phyloP scores from a whole-genome alignment of 2,888 invertebrate species.

The Drosophila colorata region DNA sequence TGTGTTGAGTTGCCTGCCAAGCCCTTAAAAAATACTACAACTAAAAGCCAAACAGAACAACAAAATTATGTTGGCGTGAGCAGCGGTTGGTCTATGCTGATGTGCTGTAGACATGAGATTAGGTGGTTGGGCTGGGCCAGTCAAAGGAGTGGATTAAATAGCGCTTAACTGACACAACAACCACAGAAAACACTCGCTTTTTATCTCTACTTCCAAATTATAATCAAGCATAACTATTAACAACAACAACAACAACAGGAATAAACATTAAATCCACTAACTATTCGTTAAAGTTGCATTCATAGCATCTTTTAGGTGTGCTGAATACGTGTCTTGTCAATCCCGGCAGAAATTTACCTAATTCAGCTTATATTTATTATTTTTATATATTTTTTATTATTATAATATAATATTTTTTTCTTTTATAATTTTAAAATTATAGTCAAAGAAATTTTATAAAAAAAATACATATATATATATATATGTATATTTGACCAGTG shows the following conservation, averaged over 20 bases:
- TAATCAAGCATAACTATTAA: not conserved
- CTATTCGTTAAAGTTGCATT: constrained; percentile 39
- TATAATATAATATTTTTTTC: no score
- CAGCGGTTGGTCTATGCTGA: constrained; percentile 51
- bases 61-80: constrained; percentile 68
- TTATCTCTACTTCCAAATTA: not conserved
- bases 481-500: no score
- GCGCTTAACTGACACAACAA: constrained; percentile 8
- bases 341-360: no score
- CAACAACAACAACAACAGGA: constrained; percentile 19
- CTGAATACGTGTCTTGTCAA: no score
- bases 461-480: no score
- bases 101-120: constrained; percentile 58
- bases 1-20: constrained; percentile 40
- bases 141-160: constrained; percentile 29
- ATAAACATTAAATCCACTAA: constrained; percentile 19
- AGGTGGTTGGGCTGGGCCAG: constrained; percentile 34
- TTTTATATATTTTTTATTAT: no score
- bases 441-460: no score
- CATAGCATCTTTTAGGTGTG: no score
- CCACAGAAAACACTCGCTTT: not conserved
- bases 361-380: no score
- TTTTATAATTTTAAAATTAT: no score
- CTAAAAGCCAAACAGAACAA: constrained; percentile 29
- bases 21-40: constrained; percentile 38